Conservation (phyloP, 2,797 vertebrate genomes). For the Picus viridis region DNA sequence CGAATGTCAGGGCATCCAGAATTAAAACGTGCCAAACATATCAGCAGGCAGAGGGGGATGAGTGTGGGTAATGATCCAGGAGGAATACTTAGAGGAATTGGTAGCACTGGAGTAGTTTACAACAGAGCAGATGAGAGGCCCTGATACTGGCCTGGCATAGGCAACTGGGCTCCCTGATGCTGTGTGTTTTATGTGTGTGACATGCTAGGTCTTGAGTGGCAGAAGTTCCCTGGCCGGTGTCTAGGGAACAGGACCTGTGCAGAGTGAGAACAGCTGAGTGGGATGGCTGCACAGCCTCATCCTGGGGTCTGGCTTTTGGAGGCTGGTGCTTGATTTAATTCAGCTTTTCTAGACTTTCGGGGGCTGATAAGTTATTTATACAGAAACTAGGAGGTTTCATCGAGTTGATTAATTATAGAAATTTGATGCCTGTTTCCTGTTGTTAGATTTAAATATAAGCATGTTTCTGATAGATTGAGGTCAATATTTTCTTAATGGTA, state of each 20-base stretch:
- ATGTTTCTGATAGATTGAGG: neutral
- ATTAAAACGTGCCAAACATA: neutral
- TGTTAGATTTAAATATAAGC: neutral
- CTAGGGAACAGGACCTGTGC: rapidly evolving
- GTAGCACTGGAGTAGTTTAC: neutral
- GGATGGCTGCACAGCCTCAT: rapidly evolving
- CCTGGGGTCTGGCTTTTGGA: neutral
- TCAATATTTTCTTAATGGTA: neutral
- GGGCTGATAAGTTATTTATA: neutral
- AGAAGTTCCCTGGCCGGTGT: neutral
- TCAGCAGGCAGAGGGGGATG: neutral
- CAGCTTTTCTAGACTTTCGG: neutral
- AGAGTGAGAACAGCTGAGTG: rapidly evolving
- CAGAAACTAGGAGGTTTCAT: neutral
- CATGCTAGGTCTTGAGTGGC: neutral
- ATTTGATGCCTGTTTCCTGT: neutral
- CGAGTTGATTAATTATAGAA: neutral
- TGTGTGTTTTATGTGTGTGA: neutral
- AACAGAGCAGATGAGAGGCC: neutral
- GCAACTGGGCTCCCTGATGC: neutral
- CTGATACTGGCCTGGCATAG: neutral
- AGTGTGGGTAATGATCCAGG: neutral
- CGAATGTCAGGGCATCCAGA: neutral
- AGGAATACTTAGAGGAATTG: neutral
- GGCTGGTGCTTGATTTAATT: neutral